Base-by-base conservation (phyloP, 1,140 invertebrate genomes). In the Portunus trituberculatus region DNA sequence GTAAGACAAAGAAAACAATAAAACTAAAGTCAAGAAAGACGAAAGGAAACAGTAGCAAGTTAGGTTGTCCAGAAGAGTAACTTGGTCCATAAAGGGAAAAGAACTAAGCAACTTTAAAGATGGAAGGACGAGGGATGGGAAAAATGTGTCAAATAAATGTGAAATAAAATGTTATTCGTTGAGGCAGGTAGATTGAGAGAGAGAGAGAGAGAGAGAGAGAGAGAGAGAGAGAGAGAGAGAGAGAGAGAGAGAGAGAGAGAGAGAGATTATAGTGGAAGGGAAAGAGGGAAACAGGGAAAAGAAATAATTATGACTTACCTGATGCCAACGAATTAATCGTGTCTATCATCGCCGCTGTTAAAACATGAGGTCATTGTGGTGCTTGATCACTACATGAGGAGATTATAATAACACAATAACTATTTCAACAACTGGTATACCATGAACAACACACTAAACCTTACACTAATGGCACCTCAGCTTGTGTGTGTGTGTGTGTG, bases 301-400 rank as follows among this genome's bases (percentile, higher is more conserved):
- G 8, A 52, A 93, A 48, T 46, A 93, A 48, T 39, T 28, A 93
- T 32, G 67, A 86, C 92, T 93, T 93, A 93, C 92, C 92, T 93
- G 92, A 84, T 25, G 46, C 92, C 92, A 93, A 86, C 20, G 92
- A 48, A 93, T 93, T 93, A 46, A 93, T 93, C 92, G 82, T 48
- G 92, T 93, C 82, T 86, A 93, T 93, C 92, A 93, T 93, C 92
- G 92, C 82, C 92, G 82, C 92, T 93, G 92, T 93, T 93, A 83
- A 86, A 82, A 93, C 84, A 93, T 45, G 92, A 93, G 92, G 92
- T 93, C 92, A 93, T 84, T 93, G 76, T 93, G 92, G 92, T 86
- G 67, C 76, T 93, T 93, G 45, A 48, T 93, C 46, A 93, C 92
- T 82, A 91, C 32, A 48, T 29, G 28, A 91, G 31, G 89, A 52